phyloP scores from a whole-genome alignment of 2,888 invertebrate species.

The Mythimna loreyi region DNA sequence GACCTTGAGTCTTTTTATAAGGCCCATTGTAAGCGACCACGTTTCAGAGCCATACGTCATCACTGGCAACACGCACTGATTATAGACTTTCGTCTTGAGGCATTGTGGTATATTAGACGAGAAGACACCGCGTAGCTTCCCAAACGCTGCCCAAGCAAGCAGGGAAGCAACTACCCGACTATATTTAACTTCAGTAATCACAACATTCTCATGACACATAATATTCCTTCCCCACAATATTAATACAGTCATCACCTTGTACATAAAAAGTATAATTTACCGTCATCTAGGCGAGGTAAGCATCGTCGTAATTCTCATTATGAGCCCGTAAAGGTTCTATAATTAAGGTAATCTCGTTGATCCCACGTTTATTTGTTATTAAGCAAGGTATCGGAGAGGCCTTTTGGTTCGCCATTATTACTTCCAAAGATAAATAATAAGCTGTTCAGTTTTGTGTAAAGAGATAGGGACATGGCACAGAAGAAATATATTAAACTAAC shows the following conservation, averaged over 20 bases:
- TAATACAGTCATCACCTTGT: constrained; percentile 59
- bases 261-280: constrained; percentile 68
- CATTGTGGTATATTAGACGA: too few species aligned
- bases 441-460: constrained; percentile 8
- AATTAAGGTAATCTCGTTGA: constrained; percentile 52
- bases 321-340: constrained; percentile 72
- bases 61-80: too few species aligned
- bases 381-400: constrained; percentile 45
- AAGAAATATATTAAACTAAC: constrained; percentile 10
- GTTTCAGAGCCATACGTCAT: too few species aligned
- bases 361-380: constrained; percentile 55
- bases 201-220: neutral
- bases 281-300: constrained; percentile 60
- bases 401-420: constrained; percentile 39
- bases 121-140: too few species aligned
- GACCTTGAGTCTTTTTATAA: too few species aligned
- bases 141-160: too few species aligned
- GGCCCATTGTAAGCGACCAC: too few species aligned
- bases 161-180: neutral
- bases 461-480: neutral
- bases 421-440: constrained; percentile 28
- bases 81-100: too few species aligned
- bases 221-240: constrained; percentile 35
- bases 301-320: constrained; percentile 68
- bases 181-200: neutral